These are phyloP conservation scores for Neolamprologus caudopunctatus DNA, from an alignment of 2,113 vertebrate genomes.

Conservation along the genomic window DNA sequence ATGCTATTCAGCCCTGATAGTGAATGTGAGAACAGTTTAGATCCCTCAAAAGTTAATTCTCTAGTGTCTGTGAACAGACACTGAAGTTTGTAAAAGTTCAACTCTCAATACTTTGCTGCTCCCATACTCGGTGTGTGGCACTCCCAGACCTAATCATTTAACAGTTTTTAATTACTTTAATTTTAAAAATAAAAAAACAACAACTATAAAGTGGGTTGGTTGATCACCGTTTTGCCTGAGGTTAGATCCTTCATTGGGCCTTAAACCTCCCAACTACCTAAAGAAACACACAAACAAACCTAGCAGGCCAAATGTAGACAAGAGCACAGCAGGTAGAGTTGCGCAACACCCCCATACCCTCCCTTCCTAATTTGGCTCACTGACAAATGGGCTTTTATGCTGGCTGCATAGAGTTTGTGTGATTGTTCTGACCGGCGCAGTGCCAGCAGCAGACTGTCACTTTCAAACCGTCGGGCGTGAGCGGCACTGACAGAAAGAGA, in stretches of 20 bases:
- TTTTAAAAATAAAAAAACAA: not conserved
- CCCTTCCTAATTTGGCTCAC: slow-evolving; percentile 8
- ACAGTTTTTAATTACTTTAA: not conserved
- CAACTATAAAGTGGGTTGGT: not conserved
- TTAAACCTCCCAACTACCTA: not conserved
- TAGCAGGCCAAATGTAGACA: slow-evolving; percentile 35
- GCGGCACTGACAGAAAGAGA: not conserved
- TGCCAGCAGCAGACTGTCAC: slow-evolving; percentile 23
- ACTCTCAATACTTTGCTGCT: not conserved
- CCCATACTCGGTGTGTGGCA: not conserved
- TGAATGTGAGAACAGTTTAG: not conserved
- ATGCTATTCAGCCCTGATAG: slow-evolving; percentile 6
- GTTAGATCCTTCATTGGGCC: not conserved
- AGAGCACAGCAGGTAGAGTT: slow-evolving; percentile 46
- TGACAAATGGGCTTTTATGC: slow-evolving; percentile 59
- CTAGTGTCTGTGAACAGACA: not conserved
- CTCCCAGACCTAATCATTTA: not conserved
- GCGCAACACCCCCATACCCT: slow-evolving; percentile 11
- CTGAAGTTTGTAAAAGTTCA: not conserved
- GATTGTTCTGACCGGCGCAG: slow-evolving; percentile 21
- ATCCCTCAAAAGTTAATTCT: not conserved
- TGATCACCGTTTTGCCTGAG: not conserved
- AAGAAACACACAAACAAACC: slow-evolving; percentile 5
- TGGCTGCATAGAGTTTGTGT: slow-evolving; percentile 36
- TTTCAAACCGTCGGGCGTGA: slow-evolving; percentile 21